Evolutionary conservation across 92 coral and sea anemone genomes (phyloP), one percentile per base, ranked within the genome.

Genomic region (Porites lobata): DNA sequence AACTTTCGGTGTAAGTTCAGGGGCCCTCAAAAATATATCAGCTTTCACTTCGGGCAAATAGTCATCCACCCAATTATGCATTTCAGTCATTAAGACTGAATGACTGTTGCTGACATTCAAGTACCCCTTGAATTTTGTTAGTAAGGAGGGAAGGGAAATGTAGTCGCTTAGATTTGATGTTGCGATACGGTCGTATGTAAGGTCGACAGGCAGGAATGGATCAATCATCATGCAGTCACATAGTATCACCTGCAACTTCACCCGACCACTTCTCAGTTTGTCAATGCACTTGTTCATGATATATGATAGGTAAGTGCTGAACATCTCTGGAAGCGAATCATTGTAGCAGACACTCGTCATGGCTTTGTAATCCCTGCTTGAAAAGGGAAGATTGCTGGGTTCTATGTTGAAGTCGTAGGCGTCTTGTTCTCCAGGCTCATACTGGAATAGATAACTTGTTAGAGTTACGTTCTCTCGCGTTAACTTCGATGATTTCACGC

Each of bases 111-210:
- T 21, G 6, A 69, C 21, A 62, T 79, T 79, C 58, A 90, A 53
- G 32, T 47, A 57, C 8, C 24, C 68, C 7, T 80, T 78, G 67
- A 61, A 72, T 11, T 50, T 8, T 29, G 47, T 22, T 4, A 77
- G 76, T 20, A 84, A 57, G 54, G 52, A 7, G 19, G 79, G 63
- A 15, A 85, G 69, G 38, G 79, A 50, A 57, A 85, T 71, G 20
- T 85, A 78, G 62, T 90, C 89, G 19, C 77, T 43, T 29, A 90
- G 50, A 56, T 90, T 90, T 4, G 93, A 85, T 9, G 85, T 78
- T 24, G 81, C 13, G 2, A 90, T 64, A 65, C 91, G 90, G 75
- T 90, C 93, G 62, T 85, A 90, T 9, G 14, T 79, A 13, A 29
- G 62, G 57, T 50, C 69, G 7, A 67, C 24, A 12, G 83, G 86